A percentile compares a stretch with the other conserved stretches of the same genome.
phyloP scores from a whole-genome alignment of 2,797 vertebrate species.

The Onychomys torridus region DNA sequence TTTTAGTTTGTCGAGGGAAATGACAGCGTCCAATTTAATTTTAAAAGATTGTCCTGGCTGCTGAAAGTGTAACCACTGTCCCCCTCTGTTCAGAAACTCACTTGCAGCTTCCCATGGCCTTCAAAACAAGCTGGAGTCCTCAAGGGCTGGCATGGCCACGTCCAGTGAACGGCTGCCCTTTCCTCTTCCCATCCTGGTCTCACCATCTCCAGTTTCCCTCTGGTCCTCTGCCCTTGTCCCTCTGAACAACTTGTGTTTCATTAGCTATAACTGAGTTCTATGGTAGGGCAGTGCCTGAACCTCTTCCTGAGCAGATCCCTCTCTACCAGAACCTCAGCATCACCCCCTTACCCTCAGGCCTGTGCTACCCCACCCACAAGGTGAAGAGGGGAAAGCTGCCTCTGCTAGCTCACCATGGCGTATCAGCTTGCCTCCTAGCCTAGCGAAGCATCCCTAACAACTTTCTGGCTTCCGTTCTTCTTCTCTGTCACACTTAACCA shows the following conservation, averaged over 20 bases:
- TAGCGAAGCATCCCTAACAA: background rate
- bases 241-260: background rate
- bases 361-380: background rate
- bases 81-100: background rate
- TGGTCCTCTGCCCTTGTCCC: background rate
- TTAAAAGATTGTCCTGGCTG: background rate
- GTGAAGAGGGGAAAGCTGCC: background rate
- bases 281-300: too few relatives aligned
- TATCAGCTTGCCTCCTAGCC: too few relatives aligned
- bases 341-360: background rate
- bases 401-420: background rate
- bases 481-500: background rate
- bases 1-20: background rate
- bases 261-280: too few relatives aligned
- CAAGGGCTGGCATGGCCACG: background rate
- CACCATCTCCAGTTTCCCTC: background rate
- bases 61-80: background rate
- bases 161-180: accelerated
- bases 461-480: background rate
- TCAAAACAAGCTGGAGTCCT: background rate
- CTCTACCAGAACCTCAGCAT: background rate
- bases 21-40: background rate
- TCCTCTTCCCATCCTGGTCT: too few relatives aligned
- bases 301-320: background rate
- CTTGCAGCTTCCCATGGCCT: background rate